Conservation (phyloP, 2,113 vertebrate genomes). For the Limanda limanda region DNA sequence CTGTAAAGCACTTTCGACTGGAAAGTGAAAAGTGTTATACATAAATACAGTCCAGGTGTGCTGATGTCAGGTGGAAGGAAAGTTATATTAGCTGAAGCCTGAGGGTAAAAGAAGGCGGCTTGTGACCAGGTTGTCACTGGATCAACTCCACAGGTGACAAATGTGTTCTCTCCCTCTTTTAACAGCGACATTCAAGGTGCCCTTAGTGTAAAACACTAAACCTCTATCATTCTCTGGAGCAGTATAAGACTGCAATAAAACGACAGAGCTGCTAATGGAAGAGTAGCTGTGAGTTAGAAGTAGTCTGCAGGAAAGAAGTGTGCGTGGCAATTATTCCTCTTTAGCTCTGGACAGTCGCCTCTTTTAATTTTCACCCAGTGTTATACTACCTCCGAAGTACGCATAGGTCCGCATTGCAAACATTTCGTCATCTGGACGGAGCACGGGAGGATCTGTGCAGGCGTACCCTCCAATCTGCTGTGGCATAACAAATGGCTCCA, state of each 20-base stretch:
- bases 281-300: constrained; percentile 17
- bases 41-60: background rate
- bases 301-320: background rate
- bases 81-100: constrained; percentile 25
- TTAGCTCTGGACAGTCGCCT: constrained; percentile 21
- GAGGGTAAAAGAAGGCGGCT: background rate
- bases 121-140: background rate
- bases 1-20: background rate
- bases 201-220: constrained; percentile 22
- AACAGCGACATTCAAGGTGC: constrained; percentile 20
- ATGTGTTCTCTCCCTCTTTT: constrained; percentile 4
- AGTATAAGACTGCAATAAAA: constrained; percentile 3
- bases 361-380: background rate
- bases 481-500: constrained; percentile 7
- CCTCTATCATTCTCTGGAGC: constrained; percentile 1
- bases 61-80: constrained; percentile 17
- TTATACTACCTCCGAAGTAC: background rate
- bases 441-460: background rate
- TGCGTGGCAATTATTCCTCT: background rate
- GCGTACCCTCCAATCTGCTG: background rate
- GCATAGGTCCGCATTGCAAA: background rate
- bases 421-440: background rate
- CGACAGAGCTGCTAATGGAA: constrained; percentile 15
- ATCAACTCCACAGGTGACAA: constrained; percentile 5
- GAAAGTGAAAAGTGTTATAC: background rate